Evolutionary conservation across 1,140 invertebrate species (phyloP), one percentile per base, ranked within the genome.

Genomic region (Tribolium madens): DNA sequence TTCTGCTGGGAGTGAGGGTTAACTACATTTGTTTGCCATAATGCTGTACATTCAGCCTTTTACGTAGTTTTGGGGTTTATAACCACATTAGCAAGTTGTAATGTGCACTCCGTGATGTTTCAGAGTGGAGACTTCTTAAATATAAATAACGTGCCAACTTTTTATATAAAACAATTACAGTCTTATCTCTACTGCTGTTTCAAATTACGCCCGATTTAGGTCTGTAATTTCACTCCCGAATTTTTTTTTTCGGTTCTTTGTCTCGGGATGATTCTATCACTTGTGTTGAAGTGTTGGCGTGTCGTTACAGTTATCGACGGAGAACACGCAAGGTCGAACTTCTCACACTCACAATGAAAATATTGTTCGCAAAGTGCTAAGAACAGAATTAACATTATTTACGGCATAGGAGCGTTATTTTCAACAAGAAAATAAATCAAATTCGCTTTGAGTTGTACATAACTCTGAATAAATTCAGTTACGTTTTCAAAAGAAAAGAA

Each of bases 41-140:
- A 72, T 50, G 70, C 47, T 46, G 70, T 72, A 72, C 46, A 53
- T 72, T 17, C 47, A 72, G 46, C 47, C 70, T 72, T 72, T 72
- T 72, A 72, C 46, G 47, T 52, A 72, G 70, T 64, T 71, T 72
- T 52, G 26, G 70, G 70, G 70, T 72, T 72, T 72, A 72, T 72
- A 72, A 72, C 70, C 26, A 72, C 70, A 48, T 72, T 72, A 72
- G 50, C 70, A 53, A 72, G 70, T 72, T 72, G 70, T 72, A 64
- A 64, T 64, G 57, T 64, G 57, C 57, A 72, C 46, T 50, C 17
- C 70, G 70, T 72, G 70, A 72, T 21, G 17, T 72, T 26, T 72
- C 50, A n/a, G 21, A 26, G 53, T 60, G 17, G 7, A 31, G 57
- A 12, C 21, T 64, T 64, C 57, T 64, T 64, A 64, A 64, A 64